Evolutionary conservation across 2,113 vertebrate species (phyloP).

Genomic region (Caranx melampygus): DNA sequence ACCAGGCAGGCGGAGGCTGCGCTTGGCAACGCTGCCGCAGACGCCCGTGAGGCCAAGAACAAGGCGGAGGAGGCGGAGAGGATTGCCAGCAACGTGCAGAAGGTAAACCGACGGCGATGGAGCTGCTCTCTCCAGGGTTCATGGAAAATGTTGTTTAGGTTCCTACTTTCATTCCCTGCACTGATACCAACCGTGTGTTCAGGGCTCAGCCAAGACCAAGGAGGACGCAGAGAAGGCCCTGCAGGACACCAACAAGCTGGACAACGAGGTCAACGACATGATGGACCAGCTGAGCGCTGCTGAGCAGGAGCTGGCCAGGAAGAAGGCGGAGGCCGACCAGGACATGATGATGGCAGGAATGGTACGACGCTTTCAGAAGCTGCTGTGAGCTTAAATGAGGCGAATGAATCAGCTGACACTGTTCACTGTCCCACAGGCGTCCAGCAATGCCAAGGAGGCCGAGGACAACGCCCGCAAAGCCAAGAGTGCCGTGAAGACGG

Average conservation of each 20-base stretch:
- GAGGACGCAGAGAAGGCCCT: constrained; percentile 91
- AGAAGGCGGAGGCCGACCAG: constrained; percentile 88
- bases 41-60: constrained; percentile 90
- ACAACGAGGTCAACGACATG: constrained; percentile 88
- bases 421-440: constrained; percentile 82
- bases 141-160: fast-evolving
- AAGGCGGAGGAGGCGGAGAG: constrained; percentile 91
- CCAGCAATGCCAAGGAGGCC: constrained; percentile 91
- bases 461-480: constrained; percentile 96
- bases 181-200: background rate
- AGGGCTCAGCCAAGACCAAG: constrained; percentile 92
- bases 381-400: too few relatives aligned
- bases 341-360: constrained; percentile 97
- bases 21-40: constrained; percentile 88
- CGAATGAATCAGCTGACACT: background rate
- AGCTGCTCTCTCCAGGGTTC: background rate
- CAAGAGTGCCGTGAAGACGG: constrained; percentile 90
- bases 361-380: constrained; percentile 76
- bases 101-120: constrained; percentile 78
- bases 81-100: constrained; percentile 90
- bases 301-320: constrained; percentile 87
- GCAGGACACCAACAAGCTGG: constrained; percentile 87
- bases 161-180: too few relatives aligned
- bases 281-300: constrained; percentile 89
- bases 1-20: constrained; percentile 89